Percentiles rank a stretch among this genome's conserved stretches.
phyloP scores from a whole-genome alignment of 2,113 vertebrate genomes.

The Melanerpes aurifrons region DNA sequence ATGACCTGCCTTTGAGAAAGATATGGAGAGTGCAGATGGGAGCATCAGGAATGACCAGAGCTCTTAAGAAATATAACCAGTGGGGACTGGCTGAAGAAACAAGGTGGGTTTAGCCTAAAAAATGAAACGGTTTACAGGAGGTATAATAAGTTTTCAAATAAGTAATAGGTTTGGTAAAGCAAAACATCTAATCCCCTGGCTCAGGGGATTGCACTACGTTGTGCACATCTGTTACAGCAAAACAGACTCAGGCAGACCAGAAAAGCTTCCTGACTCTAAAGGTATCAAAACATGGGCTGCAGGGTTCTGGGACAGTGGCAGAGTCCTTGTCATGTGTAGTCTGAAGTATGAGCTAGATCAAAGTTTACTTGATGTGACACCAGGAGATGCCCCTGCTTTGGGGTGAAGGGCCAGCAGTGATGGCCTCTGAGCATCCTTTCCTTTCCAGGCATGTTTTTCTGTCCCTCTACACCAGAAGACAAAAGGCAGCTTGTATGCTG shows the following conservation, averaged over 20 bases:
- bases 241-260: neutral
- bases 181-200: neutral
- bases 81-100: neutral
- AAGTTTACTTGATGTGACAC: neutral
- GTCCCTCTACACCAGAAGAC: neutral
- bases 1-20: slow-evolving; percentile 24
- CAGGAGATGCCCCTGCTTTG: neutral
- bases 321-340: neutral
- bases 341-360: neutral
- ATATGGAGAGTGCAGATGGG: neutral
- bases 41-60: neutral
- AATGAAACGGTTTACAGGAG: neutral
- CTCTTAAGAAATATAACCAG: neutral
- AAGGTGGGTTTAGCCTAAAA: neutral
- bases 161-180: neutral
- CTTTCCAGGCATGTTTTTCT: neutral
- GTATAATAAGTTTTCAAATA: neutral
- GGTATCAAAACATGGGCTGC: neutral
- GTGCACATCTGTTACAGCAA: neutral
- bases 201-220: neutral
- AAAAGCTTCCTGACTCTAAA: neutral
- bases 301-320: neutral
- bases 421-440: neutral
- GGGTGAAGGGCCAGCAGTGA: neutral
- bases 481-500: neutral